phyloP scores from a whole-genome alignment of 2,888 invertebrate species.

The Pelosia muscerda region DNA sequence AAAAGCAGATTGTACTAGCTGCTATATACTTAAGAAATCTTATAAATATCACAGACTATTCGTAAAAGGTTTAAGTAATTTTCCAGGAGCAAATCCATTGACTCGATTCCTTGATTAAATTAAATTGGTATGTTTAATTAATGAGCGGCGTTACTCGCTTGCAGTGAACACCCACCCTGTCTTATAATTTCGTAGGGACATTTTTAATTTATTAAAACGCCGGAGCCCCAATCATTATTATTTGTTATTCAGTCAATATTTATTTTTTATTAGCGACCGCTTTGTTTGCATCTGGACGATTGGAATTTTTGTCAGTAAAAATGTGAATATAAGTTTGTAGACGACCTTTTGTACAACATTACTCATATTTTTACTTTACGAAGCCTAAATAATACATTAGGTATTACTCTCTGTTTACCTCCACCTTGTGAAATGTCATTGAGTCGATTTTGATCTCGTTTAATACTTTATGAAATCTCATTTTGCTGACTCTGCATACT shows the following conservation, averaged over 20 bases:
- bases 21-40: too few species aligned
- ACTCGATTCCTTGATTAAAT: too few species aligned
- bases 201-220: conserved; percentile 79
- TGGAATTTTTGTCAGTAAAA: neutral
- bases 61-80: too few species aligned
- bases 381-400: neutral
- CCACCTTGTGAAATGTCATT: neutral
- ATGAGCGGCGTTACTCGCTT: conserved; percentile 22
- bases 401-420: neutral
- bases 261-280: conserved; percentile 73
- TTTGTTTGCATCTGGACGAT: conserved; percentile 51
- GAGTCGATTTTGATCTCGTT: too few species aligned
- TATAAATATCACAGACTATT: too few species aligned
- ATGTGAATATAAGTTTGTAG: too few species aligned
- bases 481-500: too few species aligned
- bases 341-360: conserved; percentile 13
- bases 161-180: conserved; percentile 50
- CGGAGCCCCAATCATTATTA: conserved; percentile 69
- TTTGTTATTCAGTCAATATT: conserved; percentile 77
- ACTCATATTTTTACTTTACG: neutral
- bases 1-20: too few species aligned
- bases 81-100: neutral
- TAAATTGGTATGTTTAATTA: neutral
- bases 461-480: too few species aligned
- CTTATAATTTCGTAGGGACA: conserved; percentile 70